Conservation (phyloP, 2,113 vertebrate species). For the Pterocles gutturalis region DNA sequence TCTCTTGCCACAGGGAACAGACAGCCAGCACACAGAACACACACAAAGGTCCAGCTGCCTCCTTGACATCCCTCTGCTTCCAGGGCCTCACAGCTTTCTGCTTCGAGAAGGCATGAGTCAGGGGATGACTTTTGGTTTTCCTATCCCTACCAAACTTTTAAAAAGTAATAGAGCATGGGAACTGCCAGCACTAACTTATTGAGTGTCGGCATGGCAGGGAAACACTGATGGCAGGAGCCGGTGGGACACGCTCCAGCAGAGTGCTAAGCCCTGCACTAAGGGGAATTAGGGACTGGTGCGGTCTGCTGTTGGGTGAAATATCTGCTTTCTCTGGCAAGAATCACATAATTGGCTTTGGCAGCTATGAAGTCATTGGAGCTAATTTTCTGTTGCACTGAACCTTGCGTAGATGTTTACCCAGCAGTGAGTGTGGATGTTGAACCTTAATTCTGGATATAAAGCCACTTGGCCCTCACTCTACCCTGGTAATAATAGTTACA, state of each 20-base stretch:
- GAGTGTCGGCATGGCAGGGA: neutral
- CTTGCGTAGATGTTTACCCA: neutral
- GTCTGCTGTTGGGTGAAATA: neutral
- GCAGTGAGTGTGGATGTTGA: neutral
- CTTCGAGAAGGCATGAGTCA: fast-evolving
- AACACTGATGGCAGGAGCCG: fast-evolving
- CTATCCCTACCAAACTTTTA: neutral
- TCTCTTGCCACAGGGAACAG: neutral
- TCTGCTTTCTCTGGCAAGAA: neutral
- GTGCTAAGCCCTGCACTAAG: neutral
- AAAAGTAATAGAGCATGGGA: neutral
- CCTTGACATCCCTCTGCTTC: neutral
- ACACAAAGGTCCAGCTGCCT: neutral
- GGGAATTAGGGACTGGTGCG: neutral
- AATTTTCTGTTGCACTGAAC: neutral
- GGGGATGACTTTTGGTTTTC: neutral
- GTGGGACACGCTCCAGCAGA: neutral
- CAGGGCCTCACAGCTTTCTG: neutral
- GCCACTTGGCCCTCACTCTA: neutral
- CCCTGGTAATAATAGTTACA: neutral
- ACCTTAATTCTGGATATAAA: neutral
- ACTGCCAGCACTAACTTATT: neutral
- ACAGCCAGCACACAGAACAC: neutral
- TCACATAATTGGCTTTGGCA: neutral
- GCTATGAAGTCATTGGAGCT: neutral